Percentiles rank a stretch among this genome's conserved stretches.
phyloP scores from a whole-genome alignment of 2,888 invertebrate species.

The Monopis laevigella region DNA sequence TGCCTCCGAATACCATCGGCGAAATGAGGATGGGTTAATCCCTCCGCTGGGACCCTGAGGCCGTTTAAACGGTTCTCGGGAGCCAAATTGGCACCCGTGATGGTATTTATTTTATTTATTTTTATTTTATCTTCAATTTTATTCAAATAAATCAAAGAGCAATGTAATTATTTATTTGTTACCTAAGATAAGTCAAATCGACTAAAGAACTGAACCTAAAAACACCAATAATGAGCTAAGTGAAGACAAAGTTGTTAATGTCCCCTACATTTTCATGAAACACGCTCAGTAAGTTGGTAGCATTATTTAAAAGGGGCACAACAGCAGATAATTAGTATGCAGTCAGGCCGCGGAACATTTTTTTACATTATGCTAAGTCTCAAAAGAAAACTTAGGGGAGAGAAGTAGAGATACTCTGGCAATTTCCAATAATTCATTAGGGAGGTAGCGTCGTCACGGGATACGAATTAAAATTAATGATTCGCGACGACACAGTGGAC shows the following conservation, averaged over 20 bases:
- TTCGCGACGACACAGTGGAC: conserved; percentile 52
- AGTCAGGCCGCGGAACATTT: conserved; percentile 55
- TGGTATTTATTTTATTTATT: background rate
- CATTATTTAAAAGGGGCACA: conserved; percentile 46
- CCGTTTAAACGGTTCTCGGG: no score
- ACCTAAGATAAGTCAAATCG: no score
- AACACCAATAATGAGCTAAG: background rate
- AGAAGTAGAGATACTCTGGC: conserved; percentile 34
- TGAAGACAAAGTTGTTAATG: conserved; percentile 58
- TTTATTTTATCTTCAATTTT: background rate
- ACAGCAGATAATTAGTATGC: conserved; percentile 67
- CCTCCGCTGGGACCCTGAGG: no score
- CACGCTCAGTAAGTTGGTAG: conserved; percentile 45
- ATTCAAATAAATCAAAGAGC: background rate
- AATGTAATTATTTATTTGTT: background rate
- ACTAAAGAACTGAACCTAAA: background rate
- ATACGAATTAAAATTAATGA: conserved; percentile 67
- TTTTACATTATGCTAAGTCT: conserved; percentile 64
- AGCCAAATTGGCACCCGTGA: background rate
- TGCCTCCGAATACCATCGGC: no score
- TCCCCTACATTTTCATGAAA: conserved; percentile 42
- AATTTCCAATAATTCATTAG: conserved; percentile 66
- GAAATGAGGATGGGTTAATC: no score
- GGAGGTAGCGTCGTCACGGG: conserved; percentile 51
- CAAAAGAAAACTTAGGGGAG: conserved; percentile 49